Conservation (phyloP, 2,797 vertebrate species). For the Trachurus trachurus region DNA sequence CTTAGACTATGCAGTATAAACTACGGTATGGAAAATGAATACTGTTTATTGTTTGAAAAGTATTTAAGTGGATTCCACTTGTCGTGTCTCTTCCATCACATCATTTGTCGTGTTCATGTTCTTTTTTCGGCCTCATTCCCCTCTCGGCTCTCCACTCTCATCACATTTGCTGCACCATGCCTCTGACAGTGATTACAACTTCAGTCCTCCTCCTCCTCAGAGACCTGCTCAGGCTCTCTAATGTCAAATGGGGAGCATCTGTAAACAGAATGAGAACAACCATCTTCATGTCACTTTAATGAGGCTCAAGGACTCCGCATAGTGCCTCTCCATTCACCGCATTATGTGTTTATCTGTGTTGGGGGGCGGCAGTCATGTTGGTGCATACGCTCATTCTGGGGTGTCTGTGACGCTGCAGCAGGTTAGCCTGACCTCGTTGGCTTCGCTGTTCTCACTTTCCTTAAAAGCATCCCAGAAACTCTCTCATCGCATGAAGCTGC, state of each 20-base stretch:
- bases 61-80: not conserved
- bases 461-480: conserved; percentile 19
- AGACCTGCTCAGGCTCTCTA: not conserved
- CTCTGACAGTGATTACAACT: conserved; percentile 12
- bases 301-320: not conserved
- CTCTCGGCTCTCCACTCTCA: not conserved
- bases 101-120: not conserved
- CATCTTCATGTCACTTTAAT: not conserved
- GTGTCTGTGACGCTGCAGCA: not conserved
- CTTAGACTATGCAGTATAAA: not conserved
- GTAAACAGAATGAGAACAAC: conserved; percentile 12
- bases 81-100: conserved; percentile 1
- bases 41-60: not conserved
- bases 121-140: not conserved
- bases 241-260: conserved; percentile 18
- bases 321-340: not conserved
- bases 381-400: not conserved
- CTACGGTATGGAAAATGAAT: not conserved
- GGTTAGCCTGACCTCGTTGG: not conserved
- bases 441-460: conserved; percentile 22
- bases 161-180: not conserved
- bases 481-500: conserved; percentile 15
- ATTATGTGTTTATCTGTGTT: not conserved
- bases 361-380: not conserved
- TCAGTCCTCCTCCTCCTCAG: not conserved